Evolutionary conservation across 2,888 invertebrate genomes (phyloP), one percentile per base, ranked within the genome.

Genomic region (Neoaliturus tenellus): DNA sequence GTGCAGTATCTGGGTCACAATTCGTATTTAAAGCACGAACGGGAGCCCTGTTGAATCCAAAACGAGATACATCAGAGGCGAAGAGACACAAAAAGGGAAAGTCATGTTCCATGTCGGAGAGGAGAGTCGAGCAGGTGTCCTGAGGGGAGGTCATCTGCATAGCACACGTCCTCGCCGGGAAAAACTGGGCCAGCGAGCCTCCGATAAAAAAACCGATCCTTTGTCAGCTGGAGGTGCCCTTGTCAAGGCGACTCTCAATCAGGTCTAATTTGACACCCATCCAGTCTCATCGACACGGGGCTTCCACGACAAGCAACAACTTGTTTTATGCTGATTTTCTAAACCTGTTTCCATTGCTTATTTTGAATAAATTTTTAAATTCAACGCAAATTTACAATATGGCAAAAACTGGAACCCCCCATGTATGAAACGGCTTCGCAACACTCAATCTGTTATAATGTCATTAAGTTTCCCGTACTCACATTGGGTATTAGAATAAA

Each of bases 101-200:
- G 69, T 69, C 69, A 39, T 39, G 5, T n/a, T n/a, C n/a, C n/a
- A 20, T 35, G 39, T 6, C 69, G 39, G n/a, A 39, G 20, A 35
- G 35, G n/a, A 62, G 69, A 69, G 6, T 6, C n/a, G 39, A 67
- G 6, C 67, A 69, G 69, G 69, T 69, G 39, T 12, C 20, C 20
- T n/a, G 31, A n/a, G 69, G 48, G 28, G 75, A 75, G 75, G 75
- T 75, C 75, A 75, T 75, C 44, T 75, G 75, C 75, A 75, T 75
- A 44, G 75, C 75, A 75, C 75, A 75, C 75, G 75, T 75, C 75
- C 75, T 75, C 48, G 48, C 17, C 5, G 17, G 28, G 48, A 75
- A 75, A 75, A 75, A 35, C 39, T 35, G 48, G 75, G 39, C 44
- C 35, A 28, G 33, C 39, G 39, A 41, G 39, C 25, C 23, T 48